Evolutionary conservation across 92 coral and sea anemone species (phyloP).

Genomic region (Paramuricea clavata): DNA sequence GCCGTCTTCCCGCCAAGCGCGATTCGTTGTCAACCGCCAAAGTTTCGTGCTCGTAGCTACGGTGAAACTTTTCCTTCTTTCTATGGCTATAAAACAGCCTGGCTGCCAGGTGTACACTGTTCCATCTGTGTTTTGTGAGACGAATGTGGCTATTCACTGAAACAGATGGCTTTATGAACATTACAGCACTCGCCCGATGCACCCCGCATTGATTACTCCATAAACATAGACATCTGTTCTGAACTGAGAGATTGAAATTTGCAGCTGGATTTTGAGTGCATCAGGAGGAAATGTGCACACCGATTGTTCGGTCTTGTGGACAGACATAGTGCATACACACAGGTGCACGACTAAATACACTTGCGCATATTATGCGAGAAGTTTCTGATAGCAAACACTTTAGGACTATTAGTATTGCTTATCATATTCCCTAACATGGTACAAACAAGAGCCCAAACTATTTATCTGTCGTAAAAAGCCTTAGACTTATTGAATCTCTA

Average conservation of each 20-base stretch:
- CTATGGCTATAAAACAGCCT: background rate
- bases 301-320: slow-evolving; percentile 15
- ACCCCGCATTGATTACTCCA: slow-evolving; percentile 52
- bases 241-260: slow-evolving; percentile 19
- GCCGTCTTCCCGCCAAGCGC: background rate
- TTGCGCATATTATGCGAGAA: background rate
- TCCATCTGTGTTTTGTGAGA: slow-evolving; percentile 33
- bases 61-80: background rate
- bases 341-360: background rate
- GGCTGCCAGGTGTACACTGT: background rate
- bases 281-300: slow-evolving; percentile 39
- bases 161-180: slow-evolving; percentile 21
- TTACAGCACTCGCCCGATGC: slow-evolving; percentile 22
- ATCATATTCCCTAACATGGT: no score
- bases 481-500: no score
- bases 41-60: background rate
- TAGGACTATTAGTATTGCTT: no score
- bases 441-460: no score
- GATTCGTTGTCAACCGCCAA: background rate
- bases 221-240: slow-evolving; percentile 53
- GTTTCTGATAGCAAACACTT: no score
- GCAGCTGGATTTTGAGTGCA: slow-evolving; percentile 34
- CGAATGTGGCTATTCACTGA: background rate
- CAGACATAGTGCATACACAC: slow-evolving; percentile 35
- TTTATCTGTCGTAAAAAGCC: no score